These are phyloP conservation scores for Papilio machaon DNA, from an alignment of 1,140 invertebrate species.

Conservation along the genomic window DNA sequence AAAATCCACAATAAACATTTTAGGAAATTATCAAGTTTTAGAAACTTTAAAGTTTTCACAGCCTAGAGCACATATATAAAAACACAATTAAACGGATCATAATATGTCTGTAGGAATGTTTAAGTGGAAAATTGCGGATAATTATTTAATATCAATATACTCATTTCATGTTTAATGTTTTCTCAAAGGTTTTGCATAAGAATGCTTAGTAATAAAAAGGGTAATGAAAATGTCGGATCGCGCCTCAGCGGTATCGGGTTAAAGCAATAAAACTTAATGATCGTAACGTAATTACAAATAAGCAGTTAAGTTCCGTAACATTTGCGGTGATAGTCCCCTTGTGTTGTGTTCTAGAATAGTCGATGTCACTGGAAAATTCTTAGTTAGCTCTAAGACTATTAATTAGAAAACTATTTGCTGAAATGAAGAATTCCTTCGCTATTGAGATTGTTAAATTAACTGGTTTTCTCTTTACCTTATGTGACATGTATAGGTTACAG, in stretches of 20 bases:
- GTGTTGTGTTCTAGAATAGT: not conserved
- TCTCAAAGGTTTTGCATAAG: not conserved
- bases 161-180: not conserved
- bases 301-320: not conserved
- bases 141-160: not conserved
- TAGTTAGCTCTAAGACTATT: not conserved
- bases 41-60: too few relatives aligned
- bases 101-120: too few relatives aligned
- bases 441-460: not conserved
- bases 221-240: not conserved
- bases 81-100: too few relatives aligned
- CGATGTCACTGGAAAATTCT: conserved; percentile 1
- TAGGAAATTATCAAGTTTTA: too few relatives aligned
- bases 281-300: not conserved
- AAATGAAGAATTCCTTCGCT: not conserved
- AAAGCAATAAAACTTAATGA: conserved; percentile 19
- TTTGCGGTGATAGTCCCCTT: not conserved
- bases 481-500: too few relatives aligned
- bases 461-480: too few relatives aligned
- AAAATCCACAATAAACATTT: too few relatives aligned
- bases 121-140: not conserved
- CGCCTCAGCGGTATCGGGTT: not conserved
- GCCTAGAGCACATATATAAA: too few relatives aligned
- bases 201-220: not conserved
- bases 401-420: not conserved